These are phyloP conservation scores for Eudasyphora cyanicolor DNA, from an alignment of 2,888 invertebrate species.

Conservation along the genomic window DNA sequence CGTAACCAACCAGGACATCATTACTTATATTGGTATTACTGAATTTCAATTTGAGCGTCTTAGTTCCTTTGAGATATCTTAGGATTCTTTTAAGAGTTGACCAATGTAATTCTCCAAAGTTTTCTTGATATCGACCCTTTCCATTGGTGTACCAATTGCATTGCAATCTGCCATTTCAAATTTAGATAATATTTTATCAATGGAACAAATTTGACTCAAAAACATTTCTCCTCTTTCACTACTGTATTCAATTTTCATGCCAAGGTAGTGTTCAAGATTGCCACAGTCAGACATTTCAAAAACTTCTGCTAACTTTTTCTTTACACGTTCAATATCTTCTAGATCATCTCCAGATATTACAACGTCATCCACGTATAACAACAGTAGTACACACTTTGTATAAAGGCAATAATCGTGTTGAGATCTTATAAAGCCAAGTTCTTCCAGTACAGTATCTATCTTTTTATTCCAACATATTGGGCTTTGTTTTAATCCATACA, in stretches of 20 bases:
- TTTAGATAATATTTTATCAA: too few relatives aligned
- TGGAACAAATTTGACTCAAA: too few relatives aligned
- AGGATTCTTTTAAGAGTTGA: background rate
- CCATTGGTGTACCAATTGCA: conserved; percentile 20
- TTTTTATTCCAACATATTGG: background rate
- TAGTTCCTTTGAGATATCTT: background rate
- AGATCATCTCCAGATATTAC: background rate
- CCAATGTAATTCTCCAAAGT: conserved; percentile 62
- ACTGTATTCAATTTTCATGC: background rate
- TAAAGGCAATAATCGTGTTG: too few relatives aligned
- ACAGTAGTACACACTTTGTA: background rate
- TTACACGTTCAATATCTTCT: background rate
- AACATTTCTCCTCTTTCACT: too few relatives aligned
- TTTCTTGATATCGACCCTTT: conserved; percentile 61
- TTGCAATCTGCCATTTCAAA: too few relatives aligned
- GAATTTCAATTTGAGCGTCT: background rate
- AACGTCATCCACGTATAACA: background rate
- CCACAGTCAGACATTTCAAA: background rate
- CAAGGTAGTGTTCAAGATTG: background rate
- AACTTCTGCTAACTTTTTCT: background rate
- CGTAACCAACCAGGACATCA: conserved; percentile 44
- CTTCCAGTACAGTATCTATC: background rate
- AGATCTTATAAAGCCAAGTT: background rate
- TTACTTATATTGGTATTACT: too few relatives aligned
- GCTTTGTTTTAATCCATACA: background rate